Evolutionary conservation across 1,140 invertebrate genomes (phyloP).

Genomic region (Drosophila guanche): DNA sequence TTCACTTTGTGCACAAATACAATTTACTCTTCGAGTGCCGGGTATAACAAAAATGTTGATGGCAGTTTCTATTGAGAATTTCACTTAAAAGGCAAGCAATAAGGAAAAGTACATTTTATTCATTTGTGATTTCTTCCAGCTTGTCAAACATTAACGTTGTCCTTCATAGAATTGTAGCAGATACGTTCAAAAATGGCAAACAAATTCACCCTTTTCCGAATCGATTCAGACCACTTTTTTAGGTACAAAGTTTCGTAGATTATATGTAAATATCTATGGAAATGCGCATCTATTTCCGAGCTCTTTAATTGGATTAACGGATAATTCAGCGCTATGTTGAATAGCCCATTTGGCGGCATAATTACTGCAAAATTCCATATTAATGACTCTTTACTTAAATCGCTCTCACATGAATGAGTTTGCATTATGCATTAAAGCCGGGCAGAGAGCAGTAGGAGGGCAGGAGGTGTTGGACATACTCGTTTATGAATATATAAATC

Average conservation of each 20-base stretch:
- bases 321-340: constrained; percentile 11
- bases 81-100: too few species aligned
- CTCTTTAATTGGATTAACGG: constrained; percentile 8
- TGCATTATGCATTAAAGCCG: constrained; percentile 31
- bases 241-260: too few species aligned
- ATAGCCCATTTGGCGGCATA: constrained; percentile 29
- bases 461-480: neutral
- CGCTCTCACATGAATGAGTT: constrained; percentile 26
- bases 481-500: neutral
- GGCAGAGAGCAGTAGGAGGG: neutral
- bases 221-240: too few species aligned
- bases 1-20: too few species aligned
- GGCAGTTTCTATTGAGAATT: too few species aligned
- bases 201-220: too few species aligned
- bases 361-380: constrained; percentile 42
- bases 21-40: too few species aligned
- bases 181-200: neutral
- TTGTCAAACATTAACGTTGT: too few species aligned
- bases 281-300: neutral
- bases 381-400: constrained; percentile 46
- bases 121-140: too few species aligned
- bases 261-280: neutral
- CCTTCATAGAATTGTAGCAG: too few species aligned
- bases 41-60: too few species aligned
- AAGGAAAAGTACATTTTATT: too few species aligned